Evolutionary conservation across 1,140 invertebrate species (phyloP).

Genomic region (Zaprionus nigranus): DNA sequence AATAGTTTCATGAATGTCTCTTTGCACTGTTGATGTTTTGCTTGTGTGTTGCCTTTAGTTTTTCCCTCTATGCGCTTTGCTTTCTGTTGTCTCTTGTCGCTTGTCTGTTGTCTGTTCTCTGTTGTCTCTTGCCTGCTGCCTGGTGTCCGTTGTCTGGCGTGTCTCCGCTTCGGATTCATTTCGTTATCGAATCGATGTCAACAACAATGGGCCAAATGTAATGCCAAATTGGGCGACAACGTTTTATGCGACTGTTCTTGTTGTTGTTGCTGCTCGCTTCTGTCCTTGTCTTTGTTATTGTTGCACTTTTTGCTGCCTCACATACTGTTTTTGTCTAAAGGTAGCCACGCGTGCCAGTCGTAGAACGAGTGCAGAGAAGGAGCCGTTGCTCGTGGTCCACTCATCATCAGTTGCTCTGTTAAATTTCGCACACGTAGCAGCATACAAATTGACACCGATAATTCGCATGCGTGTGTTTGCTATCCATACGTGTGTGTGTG

Average conservation of each 20-base stretch:
- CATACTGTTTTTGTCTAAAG: slow-evolving; percentile 33
- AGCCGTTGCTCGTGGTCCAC: slow-evolving; percentile 44
- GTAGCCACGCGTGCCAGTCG: slow-evolving; percentile 30
- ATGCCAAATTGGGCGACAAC: slow-evolving; percentile 78
- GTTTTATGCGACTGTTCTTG: slow-evolving; percentile 54
- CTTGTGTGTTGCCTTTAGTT: slow-evolving; percentile 13
- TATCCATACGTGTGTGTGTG: not conserved
- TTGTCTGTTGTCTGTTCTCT: slow-evolving; percentile 20
- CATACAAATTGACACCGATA: slow-evolving; percentile 83
- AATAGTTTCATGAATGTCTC: slow-evolving; percentile 19
- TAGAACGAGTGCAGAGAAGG: not conserved
- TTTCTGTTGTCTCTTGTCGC: slow-evolving; percentile 24
- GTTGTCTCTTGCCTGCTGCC: slow-evolving; percentile 27
- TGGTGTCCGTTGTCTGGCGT: slow-evolving; percentile 8
- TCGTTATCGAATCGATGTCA: slow-evolving; percentile 69
- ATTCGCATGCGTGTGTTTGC: slow-evolving; percentile 52
- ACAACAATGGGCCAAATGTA: slow-evolving; percentile 69
- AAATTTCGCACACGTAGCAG: slow-evolving; percentile 81
- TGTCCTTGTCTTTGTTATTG: slow-evolving; percentile 20
- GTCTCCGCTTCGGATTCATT: slow-evolving; percentile 54
- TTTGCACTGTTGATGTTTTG: slow-evolving; percentile 6
- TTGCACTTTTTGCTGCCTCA: slow-evolving; percentile 10
- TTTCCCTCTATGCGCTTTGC: slow-evolving; percentile 27
- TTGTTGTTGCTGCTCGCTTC: slow-evolving; percentile 31
- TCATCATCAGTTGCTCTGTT: slow-evolving; percentile 75